Evolutionary conservation across 2,113 vertebrate species (phyloP).

Genomic region (Gnathonemus longibarbis): DNA sequence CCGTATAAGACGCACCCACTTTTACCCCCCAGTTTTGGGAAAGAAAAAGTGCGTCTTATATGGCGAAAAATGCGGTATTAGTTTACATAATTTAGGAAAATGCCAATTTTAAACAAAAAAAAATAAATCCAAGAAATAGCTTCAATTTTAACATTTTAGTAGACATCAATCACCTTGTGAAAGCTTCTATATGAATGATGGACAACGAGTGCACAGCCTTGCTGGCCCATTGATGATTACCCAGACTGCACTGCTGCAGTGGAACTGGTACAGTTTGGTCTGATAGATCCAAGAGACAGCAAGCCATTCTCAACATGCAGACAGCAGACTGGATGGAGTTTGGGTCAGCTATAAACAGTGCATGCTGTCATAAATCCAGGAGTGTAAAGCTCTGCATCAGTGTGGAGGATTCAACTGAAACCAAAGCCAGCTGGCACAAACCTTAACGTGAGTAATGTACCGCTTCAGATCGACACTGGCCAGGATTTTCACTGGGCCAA

Average conservation of each 20-base stretch:
- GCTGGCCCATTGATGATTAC: not conserved
- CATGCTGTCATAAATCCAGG: slow-evolving; percentile 6
- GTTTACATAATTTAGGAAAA: not conserved
- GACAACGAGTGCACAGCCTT: not conserved
- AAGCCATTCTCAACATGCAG: not conserved
- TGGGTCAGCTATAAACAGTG: not conserved
- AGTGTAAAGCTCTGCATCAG: slow-evolving; percentile 38
- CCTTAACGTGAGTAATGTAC: slow-evolving; percentile 30
- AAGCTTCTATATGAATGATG: not conserved
- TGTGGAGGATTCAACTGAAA: slow-evolving; percentile 26
- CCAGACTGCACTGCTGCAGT: not conserved
- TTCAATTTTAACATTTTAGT: not conserved
- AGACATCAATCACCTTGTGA: not conserved
- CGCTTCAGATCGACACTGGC: slow-evolving; percentile 21
- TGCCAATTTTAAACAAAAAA: not conserved
- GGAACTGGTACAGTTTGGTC: not conserved
- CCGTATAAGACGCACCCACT: too few relatives aligned
- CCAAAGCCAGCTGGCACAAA: slow-evolving; percentile 37
- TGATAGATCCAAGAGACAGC: not conserved
- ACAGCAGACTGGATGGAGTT: not conserved
- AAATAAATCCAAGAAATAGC: not conserved
- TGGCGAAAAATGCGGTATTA: too few relatives aligned
- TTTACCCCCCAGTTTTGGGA: too few relatives aligned
- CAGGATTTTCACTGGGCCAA: not conserved
- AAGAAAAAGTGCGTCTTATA: too few relatives aligned